Evolutionary conservation across 2,797 vertebrate species (phyloP), one percentile per base, ranked within the genome.

Genomic region (Sarcophilus harrisii): DNA sequence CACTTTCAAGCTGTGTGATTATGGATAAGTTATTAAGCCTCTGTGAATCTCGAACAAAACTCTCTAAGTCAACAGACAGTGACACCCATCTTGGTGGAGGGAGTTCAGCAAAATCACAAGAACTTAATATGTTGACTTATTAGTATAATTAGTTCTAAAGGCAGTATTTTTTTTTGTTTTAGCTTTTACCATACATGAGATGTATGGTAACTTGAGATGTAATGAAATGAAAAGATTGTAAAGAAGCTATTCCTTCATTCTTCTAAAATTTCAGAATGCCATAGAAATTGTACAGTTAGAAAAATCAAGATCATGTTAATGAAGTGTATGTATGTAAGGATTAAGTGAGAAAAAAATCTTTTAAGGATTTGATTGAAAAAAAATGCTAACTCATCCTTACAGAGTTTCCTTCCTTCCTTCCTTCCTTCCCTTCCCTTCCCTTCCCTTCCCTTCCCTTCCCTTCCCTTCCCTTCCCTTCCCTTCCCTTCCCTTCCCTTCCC

Each of bases 321-420:
- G 93, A 96, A 96, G 91, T 58, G 87, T n/a, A n/a, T n/a, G n/a
- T 54, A 4, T 92, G n/a, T 73, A 91, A 97, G n/a, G 62, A 14
- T 87, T 93, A 90, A 94, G 55, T 91, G 49, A 95, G 94, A 92
- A 94, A 91, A 94, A 91, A 94, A 90, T 49, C 58, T 93, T 94
- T 89, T 92, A 62, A 73, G 55, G 16, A 89, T 32, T 96, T 94
- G 9, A 93, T 57, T 96, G n/a, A n/a, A n/a, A n/a, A n/a, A 73
- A 38, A 73, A 38, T 94, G n/a, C 8, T 92, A 45, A 0, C 38
- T 18, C 1, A 21, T 94, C 97, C 93, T 96, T 57, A 93, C 58
- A 89, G 52, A 90, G 5, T 1, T 94, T 93, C 58, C 32, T 92
- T 94, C n/a, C 10, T n/a, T 5, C 6, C 6, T 52, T 52, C 52